Evolutionary conservation across 2,113 vertebrate species (phyloP).

Genomic region (Chloebia gouldiae): DNA sequence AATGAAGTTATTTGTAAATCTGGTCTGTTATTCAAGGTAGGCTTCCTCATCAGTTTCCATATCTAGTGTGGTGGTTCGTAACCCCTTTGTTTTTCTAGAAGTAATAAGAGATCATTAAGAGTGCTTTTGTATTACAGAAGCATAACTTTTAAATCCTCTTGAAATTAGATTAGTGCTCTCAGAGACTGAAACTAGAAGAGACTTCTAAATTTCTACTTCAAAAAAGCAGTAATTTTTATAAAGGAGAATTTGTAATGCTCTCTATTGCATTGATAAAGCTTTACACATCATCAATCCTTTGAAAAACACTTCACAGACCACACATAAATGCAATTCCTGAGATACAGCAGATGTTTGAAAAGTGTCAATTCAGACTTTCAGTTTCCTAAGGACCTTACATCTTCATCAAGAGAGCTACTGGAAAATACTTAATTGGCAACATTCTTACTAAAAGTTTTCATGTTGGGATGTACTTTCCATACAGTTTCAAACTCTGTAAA

Average conservation of each 20-base stretch:
- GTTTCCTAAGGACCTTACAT: background rate
- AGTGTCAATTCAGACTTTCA: background rate
- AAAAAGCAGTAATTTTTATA: conserved; percentile 24
- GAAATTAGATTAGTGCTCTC: conserved; percentile 23
- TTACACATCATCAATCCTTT: background rate
- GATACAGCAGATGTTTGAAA: background rate
- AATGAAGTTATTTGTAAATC: background rate
- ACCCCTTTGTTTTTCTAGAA: background rate
- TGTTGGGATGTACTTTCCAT: background rate
- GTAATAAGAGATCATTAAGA: background rate
- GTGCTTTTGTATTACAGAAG: conserved; percentile 1
- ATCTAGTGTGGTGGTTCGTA: background rate
- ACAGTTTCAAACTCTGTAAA: background rate
- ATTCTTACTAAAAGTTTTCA: background rate
- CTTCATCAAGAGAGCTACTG: background rate
- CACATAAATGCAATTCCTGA: background rate
- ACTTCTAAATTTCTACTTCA: conserved; percentile 4
- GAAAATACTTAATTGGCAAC: background rate
- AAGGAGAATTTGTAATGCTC: background rate
- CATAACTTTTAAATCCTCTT: conserved; percentile 11
- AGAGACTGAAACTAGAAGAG: background rate
- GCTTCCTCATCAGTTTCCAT: background rate
- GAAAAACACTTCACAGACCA: conserved; percentile 8
- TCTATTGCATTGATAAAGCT: background rate
- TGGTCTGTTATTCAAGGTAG: background rate